Conservation (phyloP, 1,140 invertebrate species). For the Polyergus mexicanus region DNA sequence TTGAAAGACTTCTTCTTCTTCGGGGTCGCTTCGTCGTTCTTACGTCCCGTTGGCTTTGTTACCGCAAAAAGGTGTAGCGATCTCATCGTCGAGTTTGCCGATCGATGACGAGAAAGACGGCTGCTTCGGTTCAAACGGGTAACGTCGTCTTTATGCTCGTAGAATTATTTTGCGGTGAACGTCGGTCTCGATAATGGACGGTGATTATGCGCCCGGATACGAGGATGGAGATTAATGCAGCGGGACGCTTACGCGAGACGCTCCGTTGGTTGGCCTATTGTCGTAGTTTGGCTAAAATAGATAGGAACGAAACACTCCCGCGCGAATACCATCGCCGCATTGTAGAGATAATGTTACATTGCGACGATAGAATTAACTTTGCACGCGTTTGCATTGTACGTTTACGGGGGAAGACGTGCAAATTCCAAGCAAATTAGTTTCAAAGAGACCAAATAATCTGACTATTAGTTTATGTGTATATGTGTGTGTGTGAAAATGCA, state of each 20-base stretch:
- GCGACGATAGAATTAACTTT: constrained; percentile 62
- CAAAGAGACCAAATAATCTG: constrained; percentile 18
- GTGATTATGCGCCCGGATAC: constrained; percentile 57
- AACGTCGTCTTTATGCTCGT: constrained; percentile 30
- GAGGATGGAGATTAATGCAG: constrained; percentile 63
- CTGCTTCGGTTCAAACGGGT: constrained; percentile 8
- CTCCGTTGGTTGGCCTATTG: constrained; percentile 53
- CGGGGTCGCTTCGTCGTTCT: constrained; percentile 39
- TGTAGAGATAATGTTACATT: constrained; percentile 51
- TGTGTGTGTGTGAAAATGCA: neutral
- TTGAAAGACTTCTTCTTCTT: constrained; percentile 40
- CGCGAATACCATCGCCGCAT: constrained; percentile 46
- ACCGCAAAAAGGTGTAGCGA: constrained; percentile 57
- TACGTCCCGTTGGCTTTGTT: constrained; percentile 42
- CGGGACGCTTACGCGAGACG: constrained; percentile 51
- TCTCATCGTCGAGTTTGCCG: constrained; percentile 41
- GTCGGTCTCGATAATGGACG: constrained; percentile 59
- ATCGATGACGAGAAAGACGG: constrained; percentile 50
- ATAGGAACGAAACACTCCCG: constrained; percentile 53
- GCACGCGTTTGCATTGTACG: constrained; percentile 25
- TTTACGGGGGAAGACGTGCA: constrained; percentile 30
- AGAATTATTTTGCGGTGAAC: constrained; percentile 57
- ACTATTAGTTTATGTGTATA: constrained; percentile 1
- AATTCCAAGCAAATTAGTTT: constrained; percentile 41
- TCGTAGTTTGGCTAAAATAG: constrained; percentile 62